Evolutionary conservation across 2,797 vertebrate species (phyloP).

Genomic region (Bradypodion ventrale): DNA sequence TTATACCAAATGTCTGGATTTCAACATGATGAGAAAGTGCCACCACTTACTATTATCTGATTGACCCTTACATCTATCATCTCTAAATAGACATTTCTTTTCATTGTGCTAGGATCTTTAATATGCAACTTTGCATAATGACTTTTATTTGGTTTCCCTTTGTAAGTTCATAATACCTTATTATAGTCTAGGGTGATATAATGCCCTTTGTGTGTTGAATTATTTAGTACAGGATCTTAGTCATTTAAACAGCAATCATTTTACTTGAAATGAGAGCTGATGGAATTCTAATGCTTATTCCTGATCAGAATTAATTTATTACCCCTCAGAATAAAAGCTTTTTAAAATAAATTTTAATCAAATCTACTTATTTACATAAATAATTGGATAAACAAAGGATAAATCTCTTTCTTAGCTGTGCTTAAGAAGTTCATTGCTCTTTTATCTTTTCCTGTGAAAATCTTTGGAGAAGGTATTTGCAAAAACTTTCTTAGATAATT

Average conservation of each 20-base stretch:
- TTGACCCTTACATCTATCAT: not conserved
- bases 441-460: not conserved
- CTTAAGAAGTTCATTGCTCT: not conserved
- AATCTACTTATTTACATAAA: conserved; percentile 28
- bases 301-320: conserved; percentile 32
- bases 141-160: conserved; percentile 17
- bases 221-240: conserved; percentile 45
- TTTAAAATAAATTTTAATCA: conserved; percentile 20
- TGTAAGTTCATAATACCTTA: not conserved
- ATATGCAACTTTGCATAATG: conserved; percentile 6
- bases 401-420: conserved; percentile 31
- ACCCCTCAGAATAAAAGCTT: not conserved
- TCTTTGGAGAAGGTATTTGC: not conserved
- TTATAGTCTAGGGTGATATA: not conserved
- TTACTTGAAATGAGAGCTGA: conserved; percentile 27
- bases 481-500: not conserved
- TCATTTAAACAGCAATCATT: conserved; percentile 48
- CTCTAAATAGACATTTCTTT: conserved; percentile 16
- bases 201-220: not conserved
- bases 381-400: conserved; percentile 17
- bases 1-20: not conserved
- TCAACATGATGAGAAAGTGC: not conserved
- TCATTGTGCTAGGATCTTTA: not conserved
- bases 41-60: not conserved
- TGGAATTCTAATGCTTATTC: conserved; percentile 43